Evolutionary conservation across 2,888 invertebrate species (phyloP).

Genomic region (Orgyia antiqua): DNA sequence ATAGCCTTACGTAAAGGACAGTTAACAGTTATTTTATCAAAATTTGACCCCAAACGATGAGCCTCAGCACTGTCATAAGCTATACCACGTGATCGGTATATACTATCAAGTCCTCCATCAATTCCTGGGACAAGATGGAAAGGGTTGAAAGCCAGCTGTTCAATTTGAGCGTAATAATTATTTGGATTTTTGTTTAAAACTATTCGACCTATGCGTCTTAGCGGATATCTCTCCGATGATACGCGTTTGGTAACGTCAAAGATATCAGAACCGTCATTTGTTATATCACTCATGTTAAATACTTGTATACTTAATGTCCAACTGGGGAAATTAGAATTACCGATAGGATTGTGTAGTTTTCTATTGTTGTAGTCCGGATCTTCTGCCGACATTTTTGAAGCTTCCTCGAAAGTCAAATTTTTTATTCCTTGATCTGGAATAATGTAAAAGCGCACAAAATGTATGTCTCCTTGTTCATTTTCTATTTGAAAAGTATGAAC

Average conservation of each 20-base stretch:
- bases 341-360: constrained; percentile 92
- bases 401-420: constrained; percentile 81
- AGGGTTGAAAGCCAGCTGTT: constrained; percentile 92
- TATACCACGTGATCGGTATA: constrained; percentile 90
- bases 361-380: constrained; percentile 93
- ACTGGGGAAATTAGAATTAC: constrained; percentile 81
- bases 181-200: constrained; percentile 90
- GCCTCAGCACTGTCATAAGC: constrained; percentile 92
- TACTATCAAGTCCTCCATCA: constrained; percentile 92
- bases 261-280: constrained; percentile 87
- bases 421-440: constrained; percentile 92
- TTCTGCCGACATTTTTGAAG: constrained; percentile 79
- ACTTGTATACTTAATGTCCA: constrained; percentile 90
- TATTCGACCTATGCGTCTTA: constrained; percentile 89
- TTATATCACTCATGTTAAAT: constrained; percentile 89
- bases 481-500: constrained; percentile 93
- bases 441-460: constrained; percentile 92
- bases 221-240: constrained; percentile 85
- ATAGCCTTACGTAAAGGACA: constrained; percentile 85
- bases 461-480: constrained; percentile 81
- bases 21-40: constrained; percentile 93
- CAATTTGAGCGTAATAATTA: constrained; percentile 95
- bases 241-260: constrained; percentile 95
- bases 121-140: constrained; percentile 93
- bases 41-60: constrained; percentile 92